Evolutionary conservation across 1,140 invertebrate genomes (phyloP).

Genomic region (Lepidotrigona ventralis): DNA sequence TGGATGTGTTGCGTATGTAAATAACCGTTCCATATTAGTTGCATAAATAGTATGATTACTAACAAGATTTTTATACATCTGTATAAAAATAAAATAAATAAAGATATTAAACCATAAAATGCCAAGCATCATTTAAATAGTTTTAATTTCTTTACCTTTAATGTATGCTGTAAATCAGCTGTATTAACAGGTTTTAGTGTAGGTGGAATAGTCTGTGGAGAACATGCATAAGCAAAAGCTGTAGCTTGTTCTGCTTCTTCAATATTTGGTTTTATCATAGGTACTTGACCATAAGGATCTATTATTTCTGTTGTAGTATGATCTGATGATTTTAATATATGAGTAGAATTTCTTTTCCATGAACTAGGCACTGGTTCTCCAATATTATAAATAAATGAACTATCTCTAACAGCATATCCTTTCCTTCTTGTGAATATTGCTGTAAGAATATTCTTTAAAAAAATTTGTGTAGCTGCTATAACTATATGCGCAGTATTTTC

Average conservation of each 20-base stretch:
- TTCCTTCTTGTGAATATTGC: slow-evolving; percentile 86
- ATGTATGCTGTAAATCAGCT: slow-evolving; percentile 72
- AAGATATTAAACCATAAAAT: background rate
- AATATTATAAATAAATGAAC: slow-evolving; percentile 86
- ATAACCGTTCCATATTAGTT: slow-evolving; percentile 77
- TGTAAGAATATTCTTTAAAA: slow-evolving; percentile 89
- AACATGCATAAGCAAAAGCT: slow-evolving; percentile 77
- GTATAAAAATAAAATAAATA: slow-evolving; percentile 41
- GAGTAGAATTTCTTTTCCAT: slow-evolving; percentile 83
- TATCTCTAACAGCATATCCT: slow-evolving; percentile 85
- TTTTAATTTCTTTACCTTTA: slow-evolving; percentile 66
- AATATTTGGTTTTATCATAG: slow-evolving; percentile 69
- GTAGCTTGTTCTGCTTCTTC: slow-evolving; percentile 76
- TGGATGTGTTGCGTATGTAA: slow-evolving; percentile 76
- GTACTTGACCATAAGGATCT: slow-evolving; percentile 75
- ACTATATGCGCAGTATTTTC: slow-evolving; percentile 88
- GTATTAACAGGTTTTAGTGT: slow-evolving; percentile 70
- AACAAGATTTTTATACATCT: slow-evolving; percentile 77
- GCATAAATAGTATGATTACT: slow-evolving; percentile 78
- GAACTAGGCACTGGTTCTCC: slow-evolving; percentile 86
- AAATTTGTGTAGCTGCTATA: slow-evolving; percentile 87
- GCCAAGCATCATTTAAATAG: background rate
- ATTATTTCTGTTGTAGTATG: slow-evolving; percentile 68
- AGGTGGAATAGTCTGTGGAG: slow-evolving; percentile 70
- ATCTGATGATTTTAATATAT: slow-evolving; percentile 71